A percentile compares a stretch with the other conserved stretches of the same genome.
phyloP scores from a whole-genome alignment of 2,888 invertebrate species.

The Anoplius nigerrimus region DNA sequence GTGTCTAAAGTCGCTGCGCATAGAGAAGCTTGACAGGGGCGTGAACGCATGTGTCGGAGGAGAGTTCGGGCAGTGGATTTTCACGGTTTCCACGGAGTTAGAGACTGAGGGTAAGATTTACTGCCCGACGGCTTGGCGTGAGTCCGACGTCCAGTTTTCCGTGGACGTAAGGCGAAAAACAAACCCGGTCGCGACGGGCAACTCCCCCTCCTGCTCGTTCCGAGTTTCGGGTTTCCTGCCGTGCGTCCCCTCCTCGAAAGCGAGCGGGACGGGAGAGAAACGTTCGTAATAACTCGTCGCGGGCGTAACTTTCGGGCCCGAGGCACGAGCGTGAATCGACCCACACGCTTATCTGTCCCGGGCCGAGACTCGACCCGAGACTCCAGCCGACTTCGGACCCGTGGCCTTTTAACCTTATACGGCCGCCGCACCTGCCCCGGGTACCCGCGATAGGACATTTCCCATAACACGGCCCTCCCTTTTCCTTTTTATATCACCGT shows the following conservation, averaged over 20 bases:
- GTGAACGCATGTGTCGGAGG: no score
- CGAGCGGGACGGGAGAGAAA: constrained; percentile 51
- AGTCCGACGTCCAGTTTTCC: constrained; percentile 62
- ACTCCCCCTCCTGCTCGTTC: constrained; percentile 37
- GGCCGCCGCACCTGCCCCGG: constrained; percentile 66
- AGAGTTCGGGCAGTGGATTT: neutral
- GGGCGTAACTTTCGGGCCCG: constrained; percentile 59
- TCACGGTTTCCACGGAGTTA: no score
- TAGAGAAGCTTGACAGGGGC: no score
- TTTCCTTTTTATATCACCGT: constrained; percentile 27
- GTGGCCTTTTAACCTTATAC: constrained; percentile 71
- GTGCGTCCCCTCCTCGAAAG: constrained; percentile 23
- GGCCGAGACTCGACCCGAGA: constrained; percentile 57
- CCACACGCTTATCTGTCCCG: constrained; percentile 57
- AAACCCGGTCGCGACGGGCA: constrained; percentile 32
- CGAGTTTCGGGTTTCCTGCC: constrained; percentile 57
- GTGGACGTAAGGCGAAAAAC: constrained; percentile 60
- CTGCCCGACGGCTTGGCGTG: constrained; percentile 46
- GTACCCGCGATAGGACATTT: constrained; percentile 58
- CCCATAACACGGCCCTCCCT: constrained; percentile 54
- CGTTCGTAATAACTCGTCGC: constrained; percentile 65
- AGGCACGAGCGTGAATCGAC: constrained; percentile 55
- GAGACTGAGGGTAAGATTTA: constrained; percentile 39
- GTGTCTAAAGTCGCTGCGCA: no score
- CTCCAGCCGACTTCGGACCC: no score